phyloP scores from a whole-genome alignment of 2,113 vertebrate species.

The Daphoenositta chrysoptera region DNA sequence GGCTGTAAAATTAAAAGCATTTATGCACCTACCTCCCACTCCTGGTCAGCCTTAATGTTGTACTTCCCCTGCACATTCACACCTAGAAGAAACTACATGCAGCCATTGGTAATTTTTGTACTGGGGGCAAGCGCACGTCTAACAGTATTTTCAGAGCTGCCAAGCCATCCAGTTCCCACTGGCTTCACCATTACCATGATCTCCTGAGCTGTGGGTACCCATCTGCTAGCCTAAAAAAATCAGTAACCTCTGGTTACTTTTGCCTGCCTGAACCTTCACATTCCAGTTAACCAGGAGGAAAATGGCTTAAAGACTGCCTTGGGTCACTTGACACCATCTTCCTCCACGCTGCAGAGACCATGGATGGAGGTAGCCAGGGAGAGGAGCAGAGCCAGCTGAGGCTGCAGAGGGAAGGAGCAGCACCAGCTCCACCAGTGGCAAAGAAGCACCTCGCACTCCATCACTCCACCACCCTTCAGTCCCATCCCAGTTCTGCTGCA shows the following conservation, averaged over 20 bases:
- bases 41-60: background rate
- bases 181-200: background rate
- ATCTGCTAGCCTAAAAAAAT: background rate
- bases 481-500: background rate
- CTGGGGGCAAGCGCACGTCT: background rate
- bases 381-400: rapidly evolving
- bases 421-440: background rate
- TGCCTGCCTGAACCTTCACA: background rate
- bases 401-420: background rate
- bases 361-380: background rate
- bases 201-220: background rate
- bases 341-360: background rate
- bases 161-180: background rate
- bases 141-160: background rate
- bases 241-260: background rate
- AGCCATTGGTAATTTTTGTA: background rate
- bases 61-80: background rate
- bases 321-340: background rate
- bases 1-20: background rate
- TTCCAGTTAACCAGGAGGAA: background rate
- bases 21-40: background rate
- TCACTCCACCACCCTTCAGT: background rate
- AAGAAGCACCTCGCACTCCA: background rate
- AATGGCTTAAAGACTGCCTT: background rate
- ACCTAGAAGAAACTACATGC: background rate